Base-by-base conservation (phyloP, 2,888 invertebrate genomes). In the Hirtodrosophila confusa region DNA sequence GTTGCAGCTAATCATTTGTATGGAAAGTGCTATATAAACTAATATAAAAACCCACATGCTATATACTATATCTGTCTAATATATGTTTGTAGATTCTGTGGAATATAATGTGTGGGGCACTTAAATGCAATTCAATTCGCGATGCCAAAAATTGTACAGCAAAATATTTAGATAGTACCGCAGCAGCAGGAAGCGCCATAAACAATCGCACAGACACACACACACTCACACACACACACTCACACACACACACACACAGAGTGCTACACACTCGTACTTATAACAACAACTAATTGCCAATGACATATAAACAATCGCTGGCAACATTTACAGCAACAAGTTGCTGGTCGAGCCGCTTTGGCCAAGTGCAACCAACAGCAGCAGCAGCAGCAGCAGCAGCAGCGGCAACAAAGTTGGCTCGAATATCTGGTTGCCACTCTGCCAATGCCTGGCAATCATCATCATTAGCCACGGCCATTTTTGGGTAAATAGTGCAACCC, bases 401-500 rank as follows among this genome's bases (percentile, higher is more conserved):
- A 58, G n/a, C 49, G 24, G 55, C 62, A 49, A 31, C 63, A 65
- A 73, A 75, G 55, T 71, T 69, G 76, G 48, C 62, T 74, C 72
- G 71, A 66, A 61, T 69, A 55, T 73, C 63, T 70, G 58, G 58
- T 47, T 37, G 57, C 11, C 55, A 17, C 36, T 54, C 11, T 23
- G 49, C 44, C 68, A 54, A 35, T 50, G 69, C 35, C 74, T 74
- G 73, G 66, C 76, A 86, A 83, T 85, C 87, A 84, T 82, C 80
- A 89, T 90, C 90, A 90, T 90, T 90, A 89, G 90, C 86, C 78
- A 80, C 80, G 79, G 79, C 90, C 91, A 90, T 91, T 87, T 90
- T 90, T 90, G 90, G 90, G 88, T 89, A 90, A 90, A 88, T 90
- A 91, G 90, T 90, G 89, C 91, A 90, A 90, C 90, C 89, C 90